These are phyloP conservation scores for Bradypodion ventrale DNA, from an alignment of 2,797 vertebrate genomes.

Conservation along the genomic window DNA sequence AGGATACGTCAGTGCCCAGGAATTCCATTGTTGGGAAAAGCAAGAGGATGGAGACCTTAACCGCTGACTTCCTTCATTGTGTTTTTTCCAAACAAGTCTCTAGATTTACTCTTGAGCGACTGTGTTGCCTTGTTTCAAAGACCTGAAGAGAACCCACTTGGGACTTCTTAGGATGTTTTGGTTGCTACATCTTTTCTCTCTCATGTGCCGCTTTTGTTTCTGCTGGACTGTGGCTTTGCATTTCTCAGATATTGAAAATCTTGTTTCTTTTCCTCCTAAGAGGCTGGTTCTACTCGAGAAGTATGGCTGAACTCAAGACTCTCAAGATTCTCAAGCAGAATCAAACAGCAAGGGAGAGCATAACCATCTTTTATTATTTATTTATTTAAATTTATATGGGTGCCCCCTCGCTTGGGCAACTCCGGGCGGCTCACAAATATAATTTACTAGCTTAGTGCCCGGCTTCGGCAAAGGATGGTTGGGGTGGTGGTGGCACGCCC, in stretches of 20 bases:
- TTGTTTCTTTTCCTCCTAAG: not conserved
- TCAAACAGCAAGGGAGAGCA: not conserved
- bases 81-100: not conserved
- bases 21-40: slow-evolving; percentile 17
- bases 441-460: too few species aligned
- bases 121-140: not conserved
- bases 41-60: not conserved
- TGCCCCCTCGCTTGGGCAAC: too few species aligned
- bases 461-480: too few species aligned
- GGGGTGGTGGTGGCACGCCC: too few species aligned
- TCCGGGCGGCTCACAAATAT: too few species aligned
- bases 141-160: not conserved
- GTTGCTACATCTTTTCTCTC: not conserved
- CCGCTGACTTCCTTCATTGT: not conserved
- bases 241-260: not conserved
- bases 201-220: too few species aligned
- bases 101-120: not conserved
- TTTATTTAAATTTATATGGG: too few species aligned
- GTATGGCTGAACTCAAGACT: not conserved
- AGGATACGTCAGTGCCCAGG: slow-evolving; percentile 5
- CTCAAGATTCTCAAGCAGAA: too few species aligned
- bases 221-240: not conserved
- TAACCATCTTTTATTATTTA: too few species aligned
- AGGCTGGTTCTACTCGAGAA: not conserved
- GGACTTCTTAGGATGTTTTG: not conserved